A percentile compares a stretch with the other conserved stretches of the same genome.
Conservation (phyloP, 1,140 invertebrate genomes). For the Trichonephila clavata region DNA sequence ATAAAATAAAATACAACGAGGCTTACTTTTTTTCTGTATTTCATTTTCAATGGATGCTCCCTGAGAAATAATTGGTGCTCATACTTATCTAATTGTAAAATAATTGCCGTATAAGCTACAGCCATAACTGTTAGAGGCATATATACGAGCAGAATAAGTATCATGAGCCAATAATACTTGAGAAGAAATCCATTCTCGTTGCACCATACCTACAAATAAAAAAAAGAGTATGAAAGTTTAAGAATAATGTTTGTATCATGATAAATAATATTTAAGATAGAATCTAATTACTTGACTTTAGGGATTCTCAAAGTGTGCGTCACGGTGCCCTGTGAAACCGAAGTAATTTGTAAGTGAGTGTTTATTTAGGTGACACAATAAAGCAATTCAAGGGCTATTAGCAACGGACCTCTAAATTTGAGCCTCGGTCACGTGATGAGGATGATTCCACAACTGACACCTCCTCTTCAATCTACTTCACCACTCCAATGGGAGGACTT, state of each 20-base stretch:
- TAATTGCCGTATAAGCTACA: conserved; percentile 85
- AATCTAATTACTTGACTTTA: too few species aligned
- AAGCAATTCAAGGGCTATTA: too few species aligned
- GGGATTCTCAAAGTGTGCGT: too few species aligned
- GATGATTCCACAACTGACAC: too few species aligned
- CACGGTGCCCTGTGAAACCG: too few species aligned
- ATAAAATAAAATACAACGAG: not conserved
- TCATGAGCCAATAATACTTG: conserved; percentile 86
- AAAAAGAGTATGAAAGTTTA: conserved; percentile 79
- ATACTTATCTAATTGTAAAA: conserved; percentile 84
- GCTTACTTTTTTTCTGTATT: conserved; percentile 81
- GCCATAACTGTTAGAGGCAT: conserved; percentile 86
- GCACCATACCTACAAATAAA: conserved; percentile 85
- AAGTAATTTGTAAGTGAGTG: too few species aligned
- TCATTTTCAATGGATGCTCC: conserved; percentile 83
- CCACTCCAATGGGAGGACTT: too few species aligned
- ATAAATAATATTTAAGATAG: too few species aligned
- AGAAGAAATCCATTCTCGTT: conserved; percentile 85
- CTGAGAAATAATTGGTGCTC: conserved; percentile 83
- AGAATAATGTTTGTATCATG: not conserved
- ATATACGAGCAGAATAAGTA: conserved; percentile 87
- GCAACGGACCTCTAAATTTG: too few species aligned
- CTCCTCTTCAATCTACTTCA: too few species aligned
- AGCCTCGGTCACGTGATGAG: too few species aligned
- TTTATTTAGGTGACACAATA: too few species aligned